Conservation (phyloP, 53 echinoderm and acorn worm species). For the Paracentrotus lividus region DNA sequence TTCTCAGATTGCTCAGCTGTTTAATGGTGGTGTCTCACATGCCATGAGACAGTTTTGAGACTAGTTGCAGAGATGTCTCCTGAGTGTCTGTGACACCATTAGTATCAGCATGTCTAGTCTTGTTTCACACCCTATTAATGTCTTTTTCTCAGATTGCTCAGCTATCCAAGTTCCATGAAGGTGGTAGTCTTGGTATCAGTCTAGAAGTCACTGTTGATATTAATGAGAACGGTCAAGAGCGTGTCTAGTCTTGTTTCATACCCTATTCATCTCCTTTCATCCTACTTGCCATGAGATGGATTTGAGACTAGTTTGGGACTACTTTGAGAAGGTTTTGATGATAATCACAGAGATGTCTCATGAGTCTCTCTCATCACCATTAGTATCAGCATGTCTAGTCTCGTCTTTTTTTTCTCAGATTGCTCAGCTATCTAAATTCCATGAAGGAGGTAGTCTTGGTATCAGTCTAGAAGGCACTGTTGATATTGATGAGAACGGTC, state of each 20-base stretch:
- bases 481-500: constrained; percentile 94
- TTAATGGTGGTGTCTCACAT: constrained; percentile 85
- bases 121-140: too few relatives aligned
- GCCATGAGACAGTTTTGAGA: too few relatives aligned
- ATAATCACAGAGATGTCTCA: too few relatives aligned
- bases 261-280: too few relatives aligned
- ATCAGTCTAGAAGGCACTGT: constrained; percentile 98
- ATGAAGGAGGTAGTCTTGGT: constrained; percentile 91
- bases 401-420: constrained; percentile 62
- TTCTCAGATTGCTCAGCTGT: constrained; percentile 85
- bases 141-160: constrained; percentile 80
- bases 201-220: constrained; percentile 98
- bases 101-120: neutral
- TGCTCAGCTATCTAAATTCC: constrained; percentile 87
- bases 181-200: constrained; percentile 93
- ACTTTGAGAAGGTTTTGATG: too few relatives aligned
- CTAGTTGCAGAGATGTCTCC: too few relatives aligned
- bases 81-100: too few relatives aligned
- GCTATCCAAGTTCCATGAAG: constrained; percentile 85
- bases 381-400: neutral
- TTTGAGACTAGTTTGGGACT: too few relatives aligned
- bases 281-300: too few relatives aligned
- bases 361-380: too few relatives aligned
- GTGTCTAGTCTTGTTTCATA: too few relatives aligned
- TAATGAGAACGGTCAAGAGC: constrained; percentile 93